phyloP scores from a whole-genome alignment of 2,113 vertebrate species.

The Hyaena hyaena region DNA sequence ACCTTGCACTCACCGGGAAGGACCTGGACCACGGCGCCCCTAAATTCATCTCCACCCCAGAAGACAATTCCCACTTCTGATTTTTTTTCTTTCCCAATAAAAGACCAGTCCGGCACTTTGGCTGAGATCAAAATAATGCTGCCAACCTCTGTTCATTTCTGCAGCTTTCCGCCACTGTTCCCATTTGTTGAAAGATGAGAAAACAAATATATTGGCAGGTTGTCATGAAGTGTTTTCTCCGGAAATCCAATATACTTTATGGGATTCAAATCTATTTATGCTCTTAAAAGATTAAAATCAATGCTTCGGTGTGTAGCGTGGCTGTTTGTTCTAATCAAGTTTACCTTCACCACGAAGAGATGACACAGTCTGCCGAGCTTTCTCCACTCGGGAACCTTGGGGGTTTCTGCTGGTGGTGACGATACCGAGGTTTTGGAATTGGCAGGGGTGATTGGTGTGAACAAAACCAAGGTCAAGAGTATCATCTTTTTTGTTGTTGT shows the following conservation, averaged over 20 bases:
- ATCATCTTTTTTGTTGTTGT: background rate
- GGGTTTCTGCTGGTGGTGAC: background rate
- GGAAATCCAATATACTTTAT: background rate
- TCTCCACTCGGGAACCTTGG: background rate
- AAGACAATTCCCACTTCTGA: background rate
- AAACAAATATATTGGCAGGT: background rate
- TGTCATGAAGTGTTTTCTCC: slow-evolving; percentile 13
- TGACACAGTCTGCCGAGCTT: background rate
- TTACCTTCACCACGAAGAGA: background rate
- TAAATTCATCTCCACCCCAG: background rate
- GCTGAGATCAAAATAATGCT: background rate
- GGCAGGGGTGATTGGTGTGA: background rate
- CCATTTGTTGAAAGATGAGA: background rate
- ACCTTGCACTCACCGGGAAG: background rate
- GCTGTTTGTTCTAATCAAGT: background rate
- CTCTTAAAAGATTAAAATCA: slow-evolving; percentile 65
- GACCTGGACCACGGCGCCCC: background rate
- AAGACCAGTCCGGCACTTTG: background rate
- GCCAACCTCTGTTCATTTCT: background rate
- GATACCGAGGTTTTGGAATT: background rate
- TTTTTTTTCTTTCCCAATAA: background rate
- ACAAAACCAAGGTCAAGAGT: background rate
- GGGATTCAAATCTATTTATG: slow-evolving; percentile 56
- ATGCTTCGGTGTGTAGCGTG: slow-evolving; percentile 23
- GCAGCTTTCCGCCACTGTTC: background rate